phyloP scores from a whole-genome alignment of 2,113 vertebrate genomes.

The Phrynocephalus versicolor region DNA sequence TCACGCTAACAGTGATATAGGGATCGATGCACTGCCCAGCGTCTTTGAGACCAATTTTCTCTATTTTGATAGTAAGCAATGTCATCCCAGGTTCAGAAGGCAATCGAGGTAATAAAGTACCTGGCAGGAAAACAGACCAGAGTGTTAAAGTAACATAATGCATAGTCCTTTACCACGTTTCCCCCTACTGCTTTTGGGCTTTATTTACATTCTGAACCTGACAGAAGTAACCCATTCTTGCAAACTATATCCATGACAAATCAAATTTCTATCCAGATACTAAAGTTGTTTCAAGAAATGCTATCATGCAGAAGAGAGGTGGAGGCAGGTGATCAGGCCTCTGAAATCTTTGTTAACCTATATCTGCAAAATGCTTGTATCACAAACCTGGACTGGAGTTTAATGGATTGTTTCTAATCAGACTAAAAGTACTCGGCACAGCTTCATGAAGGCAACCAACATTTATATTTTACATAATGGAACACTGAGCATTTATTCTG shows the following conservation, averaged over 20 bases:
- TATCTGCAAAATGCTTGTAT: background rate
- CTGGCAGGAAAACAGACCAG: conserved; percentile 71
- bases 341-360: background rate
- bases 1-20: conserved; percentile 94
- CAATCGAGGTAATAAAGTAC: conserved; percentile 93
- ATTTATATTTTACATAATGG: no score
- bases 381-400: background rate
- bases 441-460: background rate
- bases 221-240: background rate
- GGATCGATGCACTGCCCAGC: conserved; percentile 98
- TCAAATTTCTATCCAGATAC: background rate
- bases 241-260: background rate
- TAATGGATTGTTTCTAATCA: background rate
- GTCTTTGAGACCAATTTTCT: conserved; percentile 97
- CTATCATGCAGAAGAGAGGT: background rate
- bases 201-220: background rate
- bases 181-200: background rate
- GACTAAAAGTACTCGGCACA: background rate
- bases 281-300: background rate
- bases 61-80: conserved; percentile 91
- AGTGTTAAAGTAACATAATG: background rate
- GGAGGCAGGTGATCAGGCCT: background rate
- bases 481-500: no score
- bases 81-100: conserved; percentile 97
- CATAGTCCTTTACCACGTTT: background rate